Conservation (phyloP, 2,113 vertebrate species). For the Neoarius graeffei region DNA sequence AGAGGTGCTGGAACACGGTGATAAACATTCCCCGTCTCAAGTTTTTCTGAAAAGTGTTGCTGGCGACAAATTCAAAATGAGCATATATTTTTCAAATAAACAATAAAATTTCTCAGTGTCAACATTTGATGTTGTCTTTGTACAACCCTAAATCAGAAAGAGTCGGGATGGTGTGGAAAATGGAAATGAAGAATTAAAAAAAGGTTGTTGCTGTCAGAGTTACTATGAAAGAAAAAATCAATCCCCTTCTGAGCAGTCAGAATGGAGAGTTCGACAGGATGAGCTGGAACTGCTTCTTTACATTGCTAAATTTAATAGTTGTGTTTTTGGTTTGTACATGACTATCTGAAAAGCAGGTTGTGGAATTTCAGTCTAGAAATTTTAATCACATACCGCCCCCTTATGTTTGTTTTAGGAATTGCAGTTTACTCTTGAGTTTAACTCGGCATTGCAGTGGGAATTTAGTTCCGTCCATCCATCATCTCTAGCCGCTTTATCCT, state of each 20-base stretch:
- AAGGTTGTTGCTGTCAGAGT: background rate
- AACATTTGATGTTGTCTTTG: too few relatives aligned
- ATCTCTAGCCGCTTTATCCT: too few relatives aligned
- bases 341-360: background rate
- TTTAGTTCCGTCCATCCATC: background rate
- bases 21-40: too few relatives aligned
- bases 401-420: slow-evolving; percentile 41
- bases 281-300: background rate
- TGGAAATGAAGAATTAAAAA: too few relatives aligned
- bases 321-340: background rate
- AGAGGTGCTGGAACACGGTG: too few relatives aligned
- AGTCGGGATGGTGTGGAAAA: too few relatives aligned
- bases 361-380: background rate
- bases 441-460: background rate
- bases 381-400: slow-evolving; percentile 48
- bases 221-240: background rate
- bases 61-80: too few relatives aligned
- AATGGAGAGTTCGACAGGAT: background rate
- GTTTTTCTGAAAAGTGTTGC: too few relatives aligned
- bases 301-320: background rate
- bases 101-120: too few relatives aligned
- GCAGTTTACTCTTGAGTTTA: background rate
- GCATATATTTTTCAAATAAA: too few relatives aligned
- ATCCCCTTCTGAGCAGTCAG: background rate
- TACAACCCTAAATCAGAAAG: too few relatives aligned